Evolutionary conservation across 2,797 vertebrate genomes (phyloP), one percentile per base, ranked within the genome.

Genomic region (Lutjanus argentimaculatus): DNA sequence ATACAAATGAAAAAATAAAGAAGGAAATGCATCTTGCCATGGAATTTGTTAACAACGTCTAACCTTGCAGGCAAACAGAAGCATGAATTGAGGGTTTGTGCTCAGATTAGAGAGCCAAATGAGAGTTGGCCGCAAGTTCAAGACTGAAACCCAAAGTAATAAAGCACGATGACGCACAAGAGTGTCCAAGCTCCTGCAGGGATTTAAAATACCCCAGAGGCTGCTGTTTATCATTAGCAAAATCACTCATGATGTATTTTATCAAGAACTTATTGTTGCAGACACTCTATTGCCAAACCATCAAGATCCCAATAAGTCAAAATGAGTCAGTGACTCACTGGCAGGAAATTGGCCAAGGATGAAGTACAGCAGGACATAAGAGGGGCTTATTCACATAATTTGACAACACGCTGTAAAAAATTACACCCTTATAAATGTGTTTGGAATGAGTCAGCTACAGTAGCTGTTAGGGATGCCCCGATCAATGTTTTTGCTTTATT

Each of bases 281-380:
- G 51, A 36, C 1, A 4, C 55, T 53, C 40, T 15, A 51, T 16
- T 48, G 36, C 51, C n/a, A 72, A 80, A 86, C 43, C 40, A 78
- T 58, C 68, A 61, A 30, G 40, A 83, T 72, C 42, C 55, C 43
- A 67, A 30, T 19, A 49, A 75, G 48, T 72, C 25, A 52, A 58
- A 72, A 77, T 55, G 22, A 72, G 58, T 83, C 52, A 71, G 17
- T 78, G 69, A 80, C 56, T 79, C 74, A 63, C 49, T 45, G 57
- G 36, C 46, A 75, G 67, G 73, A 67, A 65, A 79, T 9, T 66
- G 36, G 57, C 59, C 10, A 40, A 48, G 25, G 62, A 64, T 69
- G 21, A 87, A 72, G 19, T 65, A 55, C 57, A 51, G 51, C 71
- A 66, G 14, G 57, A 77, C 42, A 68, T 71, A 71, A 46, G 14